Base-by-base conservation (phyloP, 2,888 invertebrate genomes). In the Rotaria socialis region DNA sequence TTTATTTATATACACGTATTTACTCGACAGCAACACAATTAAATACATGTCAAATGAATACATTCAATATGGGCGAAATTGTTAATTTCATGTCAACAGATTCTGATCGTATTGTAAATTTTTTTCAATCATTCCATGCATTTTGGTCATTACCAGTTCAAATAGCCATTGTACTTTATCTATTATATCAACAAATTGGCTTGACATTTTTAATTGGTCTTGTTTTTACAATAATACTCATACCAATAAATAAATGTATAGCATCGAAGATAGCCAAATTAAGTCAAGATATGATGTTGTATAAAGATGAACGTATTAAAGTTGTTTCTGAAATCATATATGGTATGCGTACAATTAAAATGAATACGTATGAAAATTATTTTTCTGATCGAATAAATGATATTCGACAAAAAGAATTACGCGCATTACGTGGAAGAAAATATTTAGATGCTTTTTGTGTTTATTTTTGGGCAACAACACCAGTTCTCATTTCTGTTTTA, bases 391-490 rank as follows among this genome's bases (percentile, higher is more conserved):
- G 93, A 91, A 90, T 91, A 35, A 93, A 95, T 85, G 92, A 92
- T 55, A 88, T 90, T 22, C 88, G 92, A 87, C 87, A 89, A 41
- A 92, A 92, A 80, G 96, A 97, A 92, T 90, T 97, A 85, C 93
- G 93, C 87, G 94, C 94, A 90, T 91, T 97, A 87, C 94, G 94
- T 88, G 94, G 94, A 16, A 93, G 96, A 87, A 98, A 99, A 92
- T 98, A 97, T 91, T 92, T 99, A 88, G 98, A 99, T 92, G 98
- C 98, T 0, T 92, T 96, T 87, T 99, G 98, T 92, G 98, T 99
- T 24, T 98, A 96, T 91, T 95, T 99, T 91, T 99, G 98, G 98
- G 98, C 98, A 0, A 96, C 96, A 0, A 97, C 97, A 14, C 98
- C 98, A 0, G 95, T 97, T 50, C 88, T 92, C n/a, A 92, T 92